phyloP scores from a whole-genome alignment of 1,140 invertebrate genomes.

The Branchinecta lynchi region DNA sequence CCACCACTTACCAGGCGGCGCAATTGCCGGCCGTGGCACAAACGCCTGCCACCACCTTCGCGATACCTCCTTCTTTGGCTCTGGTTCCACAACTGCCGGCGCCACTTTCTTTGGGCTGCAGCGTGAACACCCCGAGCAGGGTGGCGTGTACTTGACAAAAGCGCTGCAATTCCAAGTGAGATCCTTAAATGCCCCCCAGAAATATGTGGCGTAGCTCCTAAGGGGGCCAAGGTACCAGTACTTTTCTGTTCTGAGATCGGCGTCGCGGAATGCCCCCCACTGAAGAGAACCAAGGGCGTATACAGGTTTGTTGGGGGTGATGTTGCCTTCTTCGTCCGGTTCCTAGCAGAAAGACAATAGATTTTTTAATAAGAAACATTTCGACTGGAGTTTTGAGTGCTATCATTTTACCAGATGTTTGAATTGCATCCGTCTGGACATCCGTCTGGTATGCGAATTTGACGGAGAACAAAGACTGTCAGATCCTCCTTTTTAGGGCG shows the following conservation, averaged over 20 bases:
- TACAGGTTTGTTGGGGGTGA: conserved; percentile 42
- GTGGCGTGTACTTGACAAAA: conserved; percentile 51
- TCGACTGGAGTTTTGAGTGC: too few relatives aligned
- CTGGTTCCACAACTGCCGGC: conserved; percentile 17
- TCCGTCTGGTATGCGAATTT: too few relatives aligned
- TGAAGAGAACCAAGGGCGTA: conserved; percentile 60
- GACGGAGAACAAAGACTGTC: too few relatives aligned
- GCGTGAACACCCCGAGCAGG: conserved; percentile 66
- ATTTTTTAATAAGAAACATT: too few relatives aligned
- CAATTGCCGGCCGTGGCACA: conserved; percentile 28
- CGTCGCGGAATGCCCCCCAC: conserved; percentile 69
- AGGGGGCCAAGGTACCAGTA: conserved; percentile 75
- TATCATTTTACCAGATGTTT: too few relatives aligned
- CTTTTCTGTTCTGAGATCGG: conserved; percentile 48
- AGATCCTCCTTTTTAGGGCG: too few relatives aligned
- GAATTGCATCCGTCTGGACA: too few relatives aligned
- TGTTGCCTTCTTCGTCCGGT: conserved; percentile 28
- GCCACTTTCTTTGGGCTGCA: conserved; percentile 36
- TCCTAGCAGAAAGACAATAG: conserved; percentile 11
- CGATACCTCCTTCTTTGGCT: conserved; percentile 4
- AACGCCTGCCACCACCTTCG: conserved; percentile 39
- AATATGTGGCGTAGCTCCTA: conserved; percentile 49
- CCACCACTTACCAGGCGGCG: not conserved
- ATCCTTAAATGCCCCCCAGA: conserved; percentile 52
- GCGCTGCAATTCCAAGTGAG: conserved; percentile 48